These are phyloP conservation scores for Ferdinandea cuprea DNA, from an alignment of 2,888 invertebrate genomes.

Conservation along the genomic window DNA sequence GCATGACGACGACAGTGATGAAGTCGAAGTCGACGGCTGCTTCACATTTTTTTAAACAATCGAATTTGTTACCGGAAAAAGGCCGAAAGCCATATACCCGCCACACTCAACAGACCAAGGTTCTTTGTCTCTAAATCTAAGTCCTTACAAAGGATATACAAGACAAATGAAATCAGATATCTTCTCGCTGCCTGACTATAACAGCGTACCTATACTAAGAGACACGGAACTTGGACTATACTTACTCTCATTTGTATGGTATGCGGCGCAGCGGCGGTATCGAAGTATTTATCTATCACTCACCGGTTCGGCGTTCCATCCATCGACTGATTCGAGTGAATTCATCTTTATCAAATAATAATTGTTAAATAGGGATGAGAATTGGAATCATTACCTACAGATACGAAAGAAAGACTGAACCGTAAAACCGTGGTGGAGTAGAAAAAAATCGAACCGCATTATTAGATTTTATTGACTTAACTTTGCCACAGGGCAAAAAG, in stretches of 20 bases:
- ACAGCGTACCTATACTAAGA: not conserved
- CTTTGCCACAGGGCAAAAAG: slow-evolving; percentile 41
- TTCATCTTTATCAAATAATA: slow-evolving; percentile 70
- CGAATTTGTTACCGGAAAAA: slow-evolving; percentile 67
- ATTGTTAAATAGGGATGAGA: slow-evolving; percentile 71
- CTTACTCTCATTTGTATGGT: not conserved
- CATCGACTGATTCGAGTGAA: slow-evolving; percentile 59
- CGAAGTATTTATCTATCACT: slow-evolving; percentile 57
- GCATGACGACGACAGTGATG: slow-evolving; percentile 43
- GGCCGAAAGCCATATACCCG: slow-evolving; percentile 56
- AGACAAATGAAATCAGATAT: slow-evolving; percentile 69
- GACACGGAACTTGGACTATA: not conserved
- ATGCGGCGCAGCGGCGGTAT: not conserved
- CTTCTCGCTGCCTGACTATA: slow-evolving; percentile 18
- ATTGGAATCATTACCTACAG: slow-evolving; percentile 56
- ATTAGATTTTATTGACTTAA: slow-evolving; percentile 74
- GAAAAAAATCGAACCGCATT: slow-evolving; percentile 68
- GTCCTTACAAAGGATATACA: slow-evolving; percentile 28
- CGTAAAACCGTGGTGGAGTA: slow-evolving; percentile 21
- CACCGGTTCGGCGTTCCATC: slow-evolving; percentile 21
- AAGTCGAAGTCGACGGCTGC: slow-evolving; percentile 33
- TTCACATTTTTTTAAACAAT: slow-evolving; percentile 57
- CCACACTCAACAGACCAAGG: slow-evolving; percentile 31
- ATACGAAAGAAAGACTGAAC: slow-evolving; percentile 28
- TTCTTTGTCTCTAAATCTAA: slow-evolving; percentile 50